These are phyloP conservation scores for Oreotrochilus melanogaster DNA, from an alignment of 2,113 vertebrate genomes.

Conservation along the genomic window DNA sequence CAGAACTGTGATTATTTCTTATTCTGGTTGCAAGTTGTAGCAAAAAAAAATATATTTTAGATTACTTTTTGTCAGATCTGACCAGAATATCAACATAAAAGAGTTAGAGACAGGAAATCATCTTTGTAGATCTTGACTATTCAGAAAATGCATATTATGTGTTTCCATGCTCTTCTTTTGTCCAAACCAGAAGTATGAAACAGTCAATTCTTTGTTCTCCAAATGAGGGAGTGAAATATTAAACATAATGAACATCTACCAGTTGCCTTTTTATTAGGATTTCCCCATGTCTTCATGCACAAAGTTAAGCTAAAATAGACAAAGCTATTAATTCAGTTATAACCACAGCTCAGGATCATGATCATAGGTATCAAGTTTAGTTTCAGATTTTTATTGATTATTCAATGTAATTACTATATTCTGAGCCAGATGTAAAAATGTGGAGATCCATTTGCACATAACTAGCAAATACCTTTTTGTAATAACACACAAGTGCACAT, in stretches of 20 bases:
- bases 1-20: neutral
- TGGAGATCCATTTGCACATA: neutral
- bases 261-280: neutral
- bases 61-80: neutral
- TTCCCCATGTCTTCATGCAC: neutral
- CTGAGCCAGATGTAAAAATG: neutral
- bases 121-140: constrained; percentile 23
- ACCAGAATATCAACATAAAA: neutral
- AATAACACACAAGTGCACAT: neutral
- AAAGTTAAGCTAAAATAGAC: neutral
- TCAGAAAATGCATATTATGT: constrained; percentile 58
- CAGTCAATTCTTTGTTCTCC: constrained; percentile 49
- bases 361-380: neutral
- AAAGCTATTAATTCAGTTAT: neutral
- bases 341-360: neutral
- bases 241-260: constrained; percentile 40
- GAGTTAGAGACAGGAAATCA: neutral
- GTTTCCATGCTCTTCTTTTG: constrained; percentile 36
- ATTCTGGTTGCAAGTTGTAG: neutral
- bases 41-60: neutral
- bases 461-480: neutral
- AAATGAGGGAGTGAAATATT: constrained; percentile 25
- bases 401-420: neutral
- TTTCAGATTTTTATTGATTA: neutral
- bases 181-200: neutral